Evolutionary conservation across 1,140 invertebrate species (phyloP).

Genomic region (Drosophila baimaii): DNA sequence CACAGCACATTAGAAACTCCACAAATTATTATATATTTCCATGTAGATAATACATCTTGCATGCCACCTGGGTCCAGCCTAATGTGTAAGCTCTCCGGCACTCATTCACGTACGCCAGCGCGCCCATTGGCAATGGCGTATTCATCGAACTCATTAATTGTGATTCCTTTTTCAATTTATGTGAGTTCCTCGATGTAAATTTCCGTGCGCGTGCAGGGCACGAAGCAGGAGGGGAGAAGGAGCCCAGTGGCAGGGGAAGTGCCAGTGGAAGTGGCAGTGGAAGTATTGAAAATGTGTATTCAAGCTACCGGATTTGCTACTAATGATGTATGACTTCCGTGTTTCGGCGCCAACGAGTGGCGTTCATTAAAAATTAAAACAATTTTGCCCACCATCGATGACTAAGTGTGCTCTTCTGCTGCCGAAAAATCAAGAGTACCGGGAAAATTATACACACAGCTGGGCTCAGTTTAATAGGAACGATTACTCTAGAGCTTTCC

Average conservation of each 20-base stretch:
- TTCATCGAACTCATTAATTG: slow-evolving; percentile 83
- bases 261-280: background rate
- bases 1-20: background rate
- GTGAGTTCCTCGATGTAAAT: slow-evolving; percentile 64
- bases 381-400: slow-evolving; percentile 34
- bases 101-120: slow-evolving; percentile 27
- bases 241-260: background rate
- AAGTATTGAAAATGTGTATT: slow-evolving; percentile 59
- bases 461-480: background rate
- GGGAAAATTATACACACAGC: slow-evolving; percentile 15
- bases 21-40: no score
- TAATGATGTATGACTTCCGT: slow-evolving; percentile 81
- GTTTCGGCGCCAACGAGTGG: slow-evolving; percentile 37
- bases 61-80: slow-evolving; percentile 8
- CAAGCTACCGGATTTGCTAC: slow-evolving; percentile 78
- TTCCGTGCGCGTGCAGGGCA: slow-evolving; percentile 46
- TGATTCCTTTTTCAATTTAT: slow-evolving; percentile 81
- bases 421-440: slow-evolving; percentile 19
- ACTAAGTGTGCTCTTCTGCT: slow-evolving; percentile 19
- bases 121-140: slow-evolving; percentile 58
- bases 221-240: slow-evolving; percentile 1
- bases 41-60: background rate
- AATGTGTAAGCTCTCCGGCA: slow-evolving; percentile 14
- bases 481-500: no score
- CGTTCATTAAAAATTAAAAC: slow-evolving; percentile 80